Conservation (phyloP, 2,888 invertebrate species). For the Trachelus tabidus region DNA sequence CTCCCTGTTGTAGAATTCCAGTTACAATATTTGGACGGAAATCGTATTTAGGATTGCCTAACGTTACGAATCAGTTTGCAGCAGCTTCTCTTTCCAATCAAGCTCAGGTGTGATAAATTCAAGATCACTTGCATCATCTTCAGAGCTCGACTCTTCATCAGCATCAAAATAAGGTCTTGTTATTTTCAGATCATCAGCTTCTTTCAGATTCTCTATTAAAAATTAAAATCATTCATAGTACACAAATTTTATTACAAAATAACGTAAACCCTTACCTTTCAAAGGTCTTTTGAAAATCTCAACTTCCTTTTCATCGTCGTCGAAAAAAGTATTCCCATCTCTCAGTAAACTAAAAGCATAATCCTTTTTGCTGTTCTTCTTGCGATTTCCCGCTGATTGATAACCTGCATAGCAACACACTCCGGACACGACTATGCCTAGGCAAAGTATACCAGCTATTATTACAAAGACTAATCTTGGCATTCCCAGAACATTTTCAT, state of each 20-base stretch:
- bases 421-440: constrained; percentile 68
- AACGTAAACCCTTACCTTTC: constrained; percentile 39
- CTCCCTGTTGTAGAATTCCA: background rate
- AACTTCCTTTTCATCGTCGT: constrained; percentile 68
- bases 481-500: constrained; percentile 79
- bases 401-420: constrained; percentile 72
- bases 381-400: constrained; percentile 56
- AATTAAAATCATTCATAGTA: constrained; percentile 3
- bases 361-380: constrained; percentile 64
- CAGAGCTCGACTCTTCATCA: constrained; percentile 72
- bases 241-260: constrained; percentile 5
- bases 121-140: constrained; percentile 71
- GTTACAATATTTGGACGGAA: background rate
- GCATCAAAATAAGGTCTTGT: constrained; percentile 79
- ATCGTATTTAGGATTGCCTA: background rate
- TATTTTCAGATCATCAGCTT: constrained; percentile 48
- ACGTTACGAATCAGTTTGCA: background rate
- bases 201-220: constrained; percentile 32
- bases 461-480: constrained; percentile 82
- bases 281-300: constrained; percentile 67
- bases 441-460: constrained; percentile 75
- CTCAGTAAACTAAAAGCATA: constrained; percentile 74
- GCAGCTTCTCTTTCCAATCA: constrained; percentile 31
- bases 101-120: constrained; percentile 67
- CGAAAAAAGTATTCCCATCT: constrained; percentile 68